These are phyloP conservation scores for Mesocricetus auratus DNA, from an alignment of 2,113 vertebrate species.

Conservation along the genomic window DNA sequence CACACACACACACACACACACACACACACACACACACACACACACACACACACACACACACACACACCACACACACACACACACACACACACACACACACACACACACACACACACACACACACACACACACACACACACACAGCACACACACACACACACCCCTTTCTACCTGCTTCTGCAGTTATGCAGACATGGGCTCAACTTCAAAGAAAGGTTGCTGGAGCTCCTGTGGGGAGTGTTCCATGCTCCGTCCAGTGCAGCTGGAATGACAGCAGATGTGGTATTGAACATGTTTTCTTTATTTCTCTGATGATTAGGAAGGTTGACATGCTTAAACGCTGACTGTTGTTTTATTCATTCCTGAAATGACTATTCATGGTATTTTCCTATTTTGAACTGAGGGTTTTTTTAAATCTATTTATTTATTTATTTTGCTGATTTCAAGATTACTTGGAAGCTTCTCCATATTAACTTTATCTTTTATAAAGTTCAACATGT, in stretches of 20 bases:
- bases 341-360: background rate
- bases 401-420: background rate
- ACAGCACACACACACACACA: background rate
- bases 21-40: too few relatives aligned
- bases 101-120: too few relatives aligned
- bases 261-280: background rate
- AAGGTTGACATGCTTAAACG: background rate
- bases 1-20: too few relatives aligned
- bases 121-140: too few relatives aligned
- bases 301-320: slow-evolving; percentile 16
- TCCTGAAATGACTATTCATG: background rate
- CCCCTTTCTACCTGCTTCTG: background rate
- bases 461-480: background rate
- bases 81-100: too few relatives aligned
- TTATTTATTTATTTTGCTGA: background rate
- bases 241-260: background rate
- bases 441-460: slow-evolving; percentile 13
- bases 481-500: background rate
- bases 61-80: too few relatives aligned
- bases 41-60: too few relatives aligned
- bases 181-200: background rate
- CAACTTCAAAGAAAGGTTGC: background rate
- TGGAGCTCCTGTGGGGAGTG: background rate
- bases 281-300: background rate
- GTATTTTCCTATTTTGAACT: background rate